Base-by-base conservation (phyloP, 2,888 invertebrate species). In the Agonopterix heracliana region DNA sequence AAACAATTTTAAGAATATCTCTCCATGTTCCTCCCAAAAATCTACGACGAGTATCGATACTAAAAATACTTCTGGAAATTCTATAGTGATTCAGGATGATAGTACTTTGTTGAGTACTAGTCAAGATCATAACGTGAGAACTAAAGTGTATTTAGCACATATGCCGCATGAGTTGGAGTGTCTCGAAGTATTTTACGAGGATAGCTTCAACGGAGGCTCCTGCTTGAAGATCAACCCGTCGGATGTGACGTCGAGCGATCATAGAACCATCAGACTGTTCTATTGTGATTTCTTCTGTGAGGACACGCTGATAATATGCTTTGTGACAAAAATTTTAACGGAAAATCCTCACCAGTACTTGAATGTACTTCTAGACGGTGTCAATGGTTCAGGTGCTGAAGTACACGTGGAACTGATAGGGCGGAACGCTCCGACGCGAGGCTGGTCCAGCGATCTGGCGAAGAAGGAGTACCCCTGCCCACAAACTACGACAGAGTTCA, bases 121-220 rank as follows among this genome's bases (percentile, higher is more conserved):
- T 26, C 5, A 26, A 26, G 26, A 5, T 26, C 5, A 7, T 3
- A 26, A 5, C 5, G 26, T 5, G 26, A 7, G 5, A 26, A 26
- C 26, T 26, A 69, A 70, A 2, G 66, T 63, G 50, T 62, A 56
- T 2, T 57, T 86, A 34, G 71, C 67, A 0, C 54, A 50, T 41
- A 65, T 80, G 36, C 54, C 65, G 1, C 64, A 62, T 0, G 87
- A 85, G 55, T 53, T 54, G 4, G 71, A 71, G 45, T 89, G 89
- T 49, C 57, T 85, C 9, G 70, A 81, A 56, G 54, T 67, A 34
- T 75, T 73, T 59, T 77, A 72, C 40, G 75, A 75, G 0, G 89
- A 90, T 54, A 83, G 82, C 54, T 91, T 87, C 63, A 74, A 66
- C 14, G 91, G 91, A 11, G 91, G 91, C 17, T 77, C 84, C 1